Base-by-base conservation (phyloP, 2,888 invertebrate genomes). In the Lagria hirta region DNA sequence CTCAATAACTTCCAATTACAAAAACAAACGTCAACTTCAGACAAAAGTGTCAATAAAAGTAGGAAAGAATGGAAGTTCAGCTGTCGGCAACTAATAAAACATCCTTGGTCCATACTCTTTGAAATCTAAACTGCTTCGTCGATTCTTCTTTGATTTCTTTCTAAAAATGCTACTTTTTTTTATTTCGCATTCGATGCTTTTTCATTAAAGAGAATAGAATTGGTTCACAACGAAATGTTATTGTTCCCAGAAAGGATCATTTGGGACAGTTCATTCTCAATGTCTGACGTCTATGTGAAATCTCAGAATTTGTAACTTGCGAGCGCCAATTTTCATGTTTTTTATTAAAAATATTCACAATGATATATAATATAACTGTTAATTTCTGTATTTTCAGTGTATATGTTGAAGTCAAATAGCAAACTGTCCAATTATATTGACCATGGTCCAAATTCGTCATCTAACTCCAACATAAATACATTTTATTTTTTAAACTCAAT, bases 41-140 rank as follows among this genome's bases (percentile, higher is more conserved):
- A 50, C 32, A 48, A 46, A 50, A 50, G 50, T 51, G 49, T 51
- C 53, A 49, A 48, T 45, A 46, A 45, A 35, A 45, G 34, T 36
- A 45, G 36, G 23, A 30, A 26, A 36, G 35, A 47, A 33, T 44
- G 18, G 35, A 41, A 44, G 27, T 34, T 34, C 34, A 38, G 41
- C 46, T 42, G 45, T 46, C 50, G 50, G 42, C 51, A 43, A 45
- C 52, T 52, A 51, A 54, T 54, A 54, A 52, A 54, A 54, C 46
- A 51, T 41, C 44, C 37, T 16, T 34, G 21, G 43, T n/a, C 50
- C 23, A 24, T 46, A 43, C 43, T 42, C 52, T 55, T 55, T 51
- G 51, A 52, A 53, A 53, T 49, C 51, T 49, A 51, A 53, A 53
- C 52, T 52, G 51, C 32, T 40, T 48, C 44, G 43, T 53, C 49